Conservation (phyloP, 2,113 vertebrate genomes). For the Aptenodytes patagonicus region DNA sequence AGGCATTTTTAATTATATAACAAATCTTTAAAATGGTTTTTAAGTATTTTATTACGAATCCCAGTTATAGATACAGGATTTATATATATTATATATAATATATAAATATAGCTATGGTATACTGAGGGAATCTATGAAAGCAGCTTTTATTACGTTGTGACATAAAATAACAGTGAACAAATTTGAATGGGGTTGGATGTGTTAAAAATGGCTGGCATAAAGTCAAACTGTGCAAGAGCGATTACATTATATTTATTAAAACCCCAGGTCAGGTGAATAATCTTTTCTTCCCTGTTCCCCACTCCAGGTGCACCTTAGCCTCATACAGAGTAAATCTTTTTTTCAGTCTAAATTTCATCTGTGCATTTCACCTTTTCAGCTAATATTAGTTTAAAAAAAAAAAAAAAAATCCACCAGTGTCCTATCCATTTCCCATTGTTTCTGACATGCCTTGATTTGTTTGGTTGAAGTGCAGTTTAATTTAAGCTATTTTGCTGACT, state of each 20-base stretch:
- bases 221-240: not conserved
- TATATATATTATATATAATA: not conserved
- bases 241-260: not conserved
- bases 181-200: not conserved
- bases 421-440: not conserved
- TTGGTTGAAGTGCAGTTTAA: conserved; percentile 4
- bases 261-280: not conserved
- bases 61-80: not conserved
- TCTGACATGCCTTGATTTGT: not conserved
- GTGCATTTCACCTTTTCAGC: not conserved
- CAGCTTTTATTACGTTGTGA: not conserved
- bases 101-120: not conserved
- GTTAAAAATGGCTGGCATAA: not conserved
- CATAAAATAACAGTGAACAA: not conserved
- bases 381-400: not conserved
- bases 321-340: not conserved
- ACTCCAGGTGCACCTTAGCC: not conserved
- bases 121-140: not conserved
- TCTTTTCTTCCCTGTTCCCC: not conserved
- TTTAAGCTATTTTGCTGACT: not conserved
- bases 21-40: not conserved
- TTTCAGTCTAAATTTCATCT: not conserved
- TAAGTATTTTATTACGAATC: conserved; percentile 32
- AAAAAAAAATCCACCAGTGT: not conserved
- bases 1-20: not conserved